These are phyloP conservation scores for Yasuhikotakia modesta DNA, from an alignment of 2,797 vertebrate species.

Conservation along the genomic window DNA sequence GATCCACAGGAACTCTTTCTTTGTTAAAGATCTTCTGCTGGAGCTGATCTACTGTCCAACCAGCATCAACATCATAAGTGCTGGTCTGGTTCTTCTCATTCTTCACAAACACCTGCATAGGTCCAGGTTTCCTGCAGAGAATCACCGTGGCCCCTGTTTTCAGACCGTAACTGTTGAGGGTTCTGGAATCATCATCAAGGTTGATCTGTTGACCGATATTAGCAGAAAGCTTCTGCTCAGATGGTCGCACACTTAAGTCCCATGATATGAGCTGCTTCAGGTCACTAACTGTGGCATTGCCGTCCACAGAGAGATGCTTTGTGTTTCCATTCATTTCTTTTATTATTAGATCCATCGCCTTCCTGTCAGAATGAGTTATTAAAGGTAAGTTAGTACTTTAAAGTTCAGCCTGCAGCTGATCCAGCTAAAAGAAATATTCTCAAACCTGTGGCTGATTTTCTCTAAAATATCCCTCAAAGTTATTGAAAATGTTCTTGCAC, in stretches of 20 bases:
- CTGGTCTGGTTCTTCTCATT: conserved; percentile 54
- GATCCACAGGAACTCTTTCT: conserved; percentile 60
- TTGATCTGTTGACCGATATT: neutral
- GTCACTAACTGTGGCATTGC: conserved; percentile 53
- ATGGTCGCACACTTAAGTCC: neutral
- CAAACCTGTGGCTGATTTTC: too few species aligned
- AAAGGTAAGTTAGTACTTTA: too few species aligned
- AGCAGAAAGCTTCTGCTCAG: too few species aligned
- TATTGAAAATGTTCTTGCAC: too few species aligned
- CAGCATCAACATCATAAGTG: conserved; percentile 62
- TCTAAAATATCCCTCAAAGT: too few species aligned
- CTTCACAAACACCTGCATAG: conserved; percentile 69
- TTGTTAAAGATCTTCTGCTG: conserved; percentile 56
- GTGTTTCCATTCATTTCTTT: conserved; percentile 48
- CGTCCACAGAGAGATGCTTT: neutral
- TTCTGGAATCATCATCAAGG: conserved; percentile 57
- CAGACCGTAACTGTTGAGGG: conserved; percentile 59
- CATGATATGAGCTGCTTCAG: conserved; percentile 60
- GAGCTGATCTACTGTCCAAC: conserved; percentile 66
- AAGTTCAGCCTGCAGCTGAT: too few species aligned
- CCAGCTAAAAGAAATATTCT: too few species aligned
- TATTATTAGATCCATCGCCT: conserved; percentile 62
- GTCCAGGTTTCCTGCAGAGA: conserved; percentile 57
- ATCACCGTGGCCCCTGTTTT: conserved; percentile 60
- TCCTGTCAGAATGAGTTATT: neutral